These are phyloP conservation scores for Prochilodus magdalenae DNA, from an alignment of 2,113 vertebrate species.

Conservation along the genomic window DNA sequence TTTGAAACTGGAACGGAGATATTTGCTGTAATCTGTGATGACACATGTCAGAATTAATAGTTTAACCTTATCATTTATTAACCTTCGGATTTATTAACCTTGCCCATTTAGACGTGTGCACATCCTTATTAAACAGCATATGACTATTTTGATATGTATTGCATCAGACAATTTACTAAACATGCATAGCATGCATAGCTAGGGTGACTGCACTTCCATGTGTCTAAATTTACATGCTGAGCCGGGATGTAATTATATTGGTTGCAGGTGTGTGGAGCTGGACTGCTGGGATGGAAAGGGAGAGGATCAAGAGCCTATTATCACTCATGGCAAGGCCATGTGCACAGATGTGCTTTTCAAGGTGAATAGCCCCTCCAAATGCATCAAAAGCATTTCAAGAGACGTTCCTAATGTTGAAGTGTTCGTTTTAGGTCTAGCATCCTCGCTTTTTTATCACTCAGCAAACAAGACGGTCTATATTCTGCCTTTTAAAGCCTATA, in stretches of 20 bases:
- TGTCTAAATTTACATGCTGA: too few relatives aligned
- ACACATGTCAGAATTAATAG: too few relatives aligned
- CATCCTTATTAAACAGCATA: too few relatives aligned
- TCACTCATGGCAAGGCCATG: constrained; percentile 99
- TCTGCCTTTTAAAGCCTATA: constrained; percentile 12
- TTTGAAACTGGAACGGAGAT: neutral
- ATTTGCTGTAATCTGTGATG: neutral
- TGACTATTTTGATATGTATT: too few relatives aligned
- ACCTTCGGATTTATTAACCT: neutral
- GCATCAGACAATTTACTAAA: neutral
- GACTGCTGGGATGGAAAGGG: constrained; percentile 99
- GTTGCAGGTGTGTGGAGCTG: constrained; percentile 91
- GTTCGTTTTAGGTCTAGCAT: neutral
- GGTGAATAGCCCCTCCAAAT: constrained; percentile 71
- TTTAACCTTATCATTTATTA: neutral
- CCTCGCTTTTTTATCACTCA: neutral
- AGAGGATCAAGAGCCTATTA: constrained; percentile 98
- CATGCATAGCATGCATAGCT: too few relatives aligned
- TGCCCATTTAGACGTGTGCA: neutral
- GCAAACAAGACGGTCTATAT: neutral
- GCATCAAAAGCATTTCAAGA: neutral
- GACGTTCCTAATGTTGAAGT: neutral
- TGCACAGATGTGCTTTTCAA: constrained; percentile 99
- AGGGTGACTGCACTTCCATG: too few relatives aligned
- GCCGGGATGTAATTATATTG: neutral